These are phyloP conservation scores for Caligus rogercresseyi DNA, from an alignment of 1,140 invertebrate species.

Conservation along the genomic window DNA sequence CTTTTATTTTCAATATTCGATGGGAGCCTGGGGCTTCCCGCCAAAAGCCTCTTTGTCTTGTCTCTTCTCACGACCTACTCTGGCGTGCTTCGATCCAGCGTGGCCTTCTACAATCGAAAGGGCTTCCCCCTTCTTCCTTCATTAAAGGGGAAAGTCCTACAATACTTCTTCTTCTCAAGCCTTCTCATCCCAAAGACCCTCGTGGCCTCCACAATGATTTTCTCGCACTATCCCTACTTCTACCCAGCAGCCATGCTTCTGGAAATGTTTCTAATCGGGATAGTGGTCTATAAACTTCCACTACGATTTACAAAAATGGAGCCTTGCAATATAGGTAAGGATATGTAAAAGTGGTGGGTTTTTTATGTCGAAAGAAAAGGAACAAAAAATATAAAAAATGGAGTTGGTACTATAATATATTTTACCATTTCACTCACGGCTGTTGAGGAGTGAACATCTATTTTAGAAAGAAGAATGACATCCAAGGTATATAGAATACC, in stretches of 20 bases:
- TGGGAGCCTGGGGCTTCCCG: background rate
- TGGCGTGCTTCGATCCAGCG: background rate
- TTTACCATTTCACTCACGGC: no score
- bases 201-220: background rate
- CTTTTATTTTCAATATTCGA: background rate
- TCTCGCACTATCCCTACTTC: background rate
- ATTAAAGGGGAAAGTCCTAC: background rate
- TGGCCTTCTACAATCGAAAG: background rate
- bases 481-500: no score
- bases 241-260: background rate
- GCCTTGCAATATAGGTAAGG: background rate
- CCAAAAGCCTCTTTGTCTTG: background rate
- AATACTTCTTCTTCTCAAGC: background rate
- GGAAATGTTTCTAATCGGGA: background rate
- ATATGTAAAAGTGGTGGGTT: no score
- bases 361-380: no score
- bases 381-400: no score
- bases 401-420: no score
- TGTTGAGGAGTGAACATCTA: no score
- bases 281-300: background rate
- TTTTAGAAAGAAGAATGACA: no score
- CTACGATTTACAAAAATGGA: background rate
- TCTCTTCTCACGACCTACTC: background rate
- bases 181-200: background rate
- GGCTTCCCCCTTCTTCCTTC: background rate